phyloP scores from a whole-genome alignment of 2,113 vertebrate genomes.

The Percopsis transmontana region DNA sequence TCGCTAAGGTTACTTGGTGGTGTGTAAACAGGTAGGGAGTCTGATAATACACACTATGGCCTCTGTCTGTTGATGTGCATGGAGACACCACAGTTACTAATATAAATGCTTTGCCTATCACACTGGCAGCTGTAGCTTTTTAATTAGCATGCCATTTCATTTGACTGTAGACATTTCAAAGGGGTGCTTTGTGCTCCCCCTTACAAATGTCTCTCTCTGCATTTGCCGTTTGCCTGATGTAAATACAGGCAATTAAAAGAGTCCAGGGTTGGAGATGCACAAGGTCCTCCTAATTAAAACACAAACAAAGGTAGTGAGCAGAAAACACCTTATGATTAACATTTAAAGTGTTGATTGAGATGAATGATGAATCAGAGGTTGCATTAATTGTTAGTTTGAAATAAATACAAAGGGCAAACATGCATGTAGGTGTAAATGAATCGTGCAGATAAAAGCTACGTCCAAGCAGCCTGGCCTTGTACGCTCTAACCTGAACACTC shows the following conservation, averaged over 20 bases:
- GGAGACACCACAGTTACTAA: slow-evolving; percentile 64
- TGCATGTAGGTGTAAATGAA: slow-evolving; percentile 84
- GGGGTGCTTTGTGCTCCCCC: slow-evolving; percentile 87
- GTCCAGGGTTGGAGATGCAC: slow-evolving; percentile 87
- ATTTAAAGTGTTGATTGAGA: slow-evolving; percentile 83
- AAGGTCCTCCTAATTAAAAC: slow-evolving; percentile 96
- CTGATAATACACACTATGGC: slow-evolving; percentile 71
- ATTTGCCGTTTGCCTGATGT: slow-evolving; percentile 96
- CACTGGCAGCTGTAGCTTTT: slow-evolving; percentile 85
- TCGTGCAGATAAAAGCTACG: slow-evolving; percentile 61
- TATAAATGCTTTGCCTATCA: slow-evolving; percentile 84
- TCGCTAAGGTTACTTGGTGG: slow-evolving; percentile 67
- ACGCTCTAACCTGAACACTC: slow-evolving; percentile 43
- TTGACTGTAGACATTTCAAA: slow-evolving; percentile 92
- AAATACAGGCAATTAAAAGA: slow-evolving; percentile 95
- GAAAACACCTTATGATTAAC: slow-evolving; percentile 90
- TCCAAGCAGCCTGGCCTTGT: slow-evolving; percentile 69
- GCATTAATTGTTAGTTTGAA: slow-evolving; percentile 90
- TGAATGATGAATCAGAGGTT: slow-evolving; percentile 86
- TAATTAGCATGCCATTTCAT: slow-evolving; percentile 90
- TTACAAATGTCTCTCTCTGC: slow-evolving; percentile 91
- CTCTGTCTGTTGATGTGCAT: slow-evolving; percentile 65
- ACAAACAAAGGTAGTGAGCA: slow-evolving; percentile 92
- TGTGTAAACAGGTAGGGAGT: slow-evolving; percentile 74
- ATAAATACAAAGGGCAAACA: slow-evolving; percentile 84